Base-by-base conservation (phyloP, 2,113 vertebrate species). In the Nanorana parkeri region DNA sequence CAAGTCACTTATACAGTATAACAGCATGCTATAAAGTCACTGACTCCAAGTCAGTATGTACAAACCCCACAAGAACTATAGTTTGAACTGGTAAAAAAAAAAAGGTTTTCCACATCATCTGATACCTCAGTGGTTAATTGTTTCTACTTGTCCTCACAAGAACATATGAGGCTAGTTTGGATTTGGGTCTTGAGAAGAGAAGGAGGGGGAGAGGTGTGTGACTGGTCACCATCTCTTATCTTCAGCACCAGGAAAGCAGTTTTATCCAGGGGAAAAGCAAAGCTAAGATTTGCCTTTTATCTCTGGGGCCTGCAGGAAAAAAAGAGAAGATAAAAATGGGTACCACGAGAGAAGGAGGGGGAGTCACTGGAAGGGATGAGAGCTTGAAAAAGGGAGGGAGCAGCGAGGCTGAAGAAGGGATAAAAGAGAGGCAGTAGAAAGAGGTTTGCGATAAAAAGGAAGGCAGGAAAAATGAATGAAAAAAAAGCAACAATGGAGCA, bases 281-380 rank as follows among this genome's bases (percentile, higher is more conserved):
- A 58, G 60, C 32, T 51, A 76, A 83, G 72, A 83, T 83, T 75
- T 81, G 47, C 51, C 80, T 76, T 83, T 83, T 83, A 83, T 83
- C 80, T 76, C 71, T 55, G 58, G 52, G 80, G 80, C 80, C 80
- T 81, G 80, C 80, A 68, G 71, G 63, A 83, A 83, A 72, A 78
- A 64, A 56, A 63, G 71, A 75, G 68, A 72, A 83, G 80, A 83
- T 83, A 83, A 83, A 73, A 83, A 66, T 23, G 54, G 51, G 36
- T 74, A 3, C 17, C 19, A 17, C 8, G 67, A 69, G 81, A 69
- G 23, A 11, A 23, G 56, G 32, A 17, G 29, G 24, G 28, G 32
- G 74, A 28, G 11, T 63, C 54, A 51, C 19, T 65, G 36, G 56
- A 64, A 54, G 32, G 23, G 47, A 21, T 7, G 29, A 85, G 71